Evolutionary conservation across 2,113 vertebrate genomes (phyloP).

Genomic region (Cololabis saira): DNA sequence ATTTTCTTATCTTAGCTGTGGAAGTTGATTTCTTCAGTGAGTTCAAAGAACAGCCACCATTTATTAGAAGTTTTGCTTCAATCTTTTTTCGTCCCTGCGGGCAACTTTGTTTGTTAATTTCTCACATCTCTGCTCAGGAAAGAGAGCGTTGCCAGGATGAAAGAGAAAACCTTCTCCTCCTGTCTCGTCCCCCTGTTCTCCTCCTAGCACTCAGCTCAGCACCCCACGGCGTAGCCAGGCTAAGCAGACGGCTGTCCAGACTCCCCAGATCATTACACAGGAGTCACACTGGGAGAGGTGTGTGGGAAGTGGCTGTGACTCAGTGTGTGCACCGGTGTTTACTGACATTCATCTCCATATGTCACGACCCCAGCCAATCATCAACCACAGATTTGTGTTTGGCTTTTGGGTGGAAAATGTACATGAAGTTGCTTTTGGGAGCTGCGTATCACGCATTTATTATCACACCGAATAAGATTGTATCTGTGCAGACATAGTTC

Average conservation of each 20-base stretch:
- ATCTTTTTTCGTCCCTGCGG: constrained; percentile 45
- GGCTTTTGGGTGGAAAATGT: constrained; percentile 3
- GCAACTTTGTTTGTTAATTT: constrained; percentile 62
- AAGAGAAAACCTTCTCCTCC: constrained; percentile 40
- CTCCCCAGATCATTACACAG: constrained; percentile 71
- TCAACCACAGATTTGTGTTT: constrained; percentile 2
- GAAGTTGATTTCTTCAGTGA: constrained; percentile 29
- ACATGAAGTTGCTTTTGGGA: constrained; percentile 8
- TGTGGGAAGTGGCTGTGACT: constrained; percentile 59
- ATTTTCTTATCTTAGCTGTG: constrained; percentile 7
- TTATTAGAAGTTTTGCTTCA: constrained; percentile 46
- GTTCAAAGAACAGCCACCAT: constrained; percentile 33
- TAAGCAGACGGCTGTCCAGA: constrained; percentile 68
- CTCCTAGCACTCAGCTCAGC: constrained; percentile 47
- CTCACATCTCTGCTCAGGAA: constrained; percentile 57
- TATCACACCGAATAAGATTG: constrained; percentile 29
- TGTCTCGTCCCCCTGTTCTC: constrained; percentile 34
- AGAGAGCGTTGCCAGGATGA: constrained; percentile 40
- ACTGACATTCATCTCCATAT: constrained; percentile 65
- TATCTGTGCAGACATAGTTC: constrained; percentile 10
- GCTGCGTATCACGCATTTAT: constrained; percentile 25
- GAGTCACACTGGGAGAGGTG: constrained; percentile 66
- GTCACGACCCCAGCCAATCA: constrained; percentile 58
- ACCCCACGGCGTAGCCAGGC: constrained; percentile 45
- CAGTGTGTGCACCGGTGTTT: constrained; percentile 47